Conservation (phyloP, 1,140 invertebrate species). For the Ceratitis capitata region DNA sequence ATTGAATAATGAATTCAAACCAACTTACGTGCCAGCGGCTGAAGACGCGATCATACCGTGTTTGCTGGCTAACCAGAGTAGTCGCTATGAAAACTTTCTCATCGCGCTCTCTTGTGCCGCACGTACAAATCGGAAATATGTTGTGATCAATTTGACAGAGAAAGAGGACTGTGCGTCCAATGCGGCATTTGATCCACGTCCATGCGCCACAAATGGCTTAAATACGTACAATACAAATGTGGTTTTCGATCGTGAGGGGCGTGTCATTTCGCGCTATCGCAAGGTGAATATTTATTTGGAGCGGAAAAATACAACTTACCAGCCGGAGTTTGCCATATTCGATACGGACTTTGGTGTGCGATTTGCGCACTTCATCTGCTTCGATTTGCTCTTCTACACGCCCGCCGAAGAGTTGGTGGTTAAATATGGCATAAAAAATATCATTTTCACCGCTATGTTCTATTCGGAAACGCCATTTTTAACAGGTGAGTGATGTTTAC, state of each 20-base stretch:
- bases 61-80: not conserved
- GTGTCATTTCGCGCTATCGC: constrained; percentile 73
- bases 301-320: constrained; percentile 47
- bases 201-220: constrained; percentile 57
- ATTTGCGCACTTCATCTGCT: constrained; percentile 83
- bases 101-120: constrained; percentile 53
- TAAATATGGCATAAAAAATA: constrained; percentile 69
- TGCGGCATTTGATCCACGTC: constrained; percentile 26
- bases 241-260: constrained; percentile 73
- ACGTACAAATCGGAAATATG: constrained; percentile 58
- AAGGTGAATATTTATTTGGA: constrained; percentile 77
- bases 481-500: constrained; percentile 66
- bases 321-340: constrained; percentile 70
- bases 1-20: constrained; percentile 58
- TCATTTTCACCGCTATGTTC: constrained; percentile 79
- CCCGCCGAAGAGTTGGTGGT: constrained; percentile 66
- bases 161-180: constrained; percentile 67
- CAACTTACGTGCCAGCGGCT: constrained; percentile 51
- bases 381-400: constrained; percentile 78
- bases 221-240: constrained; percentile 78
- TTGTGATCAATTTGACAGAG: constrained; percentile 81
- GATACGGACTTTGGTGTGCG: constrained; percentile 82
- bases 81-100: constrained; percentile 47
- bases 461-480: constrained; percentile 77
- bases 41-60: constrained; percentile 33